Conservation (phyloP, 1,140 invertebrate species). For the Procambarus virginalis region DNA sequence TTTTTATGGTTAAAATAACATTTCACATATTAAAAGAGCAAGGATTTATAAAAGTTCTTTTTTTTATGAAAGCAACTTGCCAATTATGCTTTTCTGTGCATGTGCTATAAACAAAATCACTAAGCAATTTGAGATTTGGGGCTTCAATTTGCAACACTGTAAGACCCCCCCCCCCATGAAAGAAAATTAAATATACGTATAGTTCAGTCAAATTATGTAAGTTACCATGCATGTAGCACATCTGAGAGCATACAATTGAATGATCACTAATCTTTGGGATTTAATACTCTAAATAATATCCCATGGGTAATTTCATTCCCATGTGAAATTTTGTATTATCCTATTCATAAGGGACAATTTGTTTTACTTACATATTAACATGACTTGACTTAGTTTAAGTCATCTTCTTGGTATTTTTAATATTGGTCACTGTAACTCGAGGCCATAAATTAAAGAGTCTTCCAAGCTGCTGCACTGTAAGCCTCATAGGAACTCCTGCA, state of each 20-base stretch:
- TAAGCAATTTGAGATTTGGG: neutral
- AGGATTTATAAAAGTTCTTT: neutral
- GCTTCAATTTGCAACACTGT: neutral
- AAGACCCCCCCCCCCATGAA: neutral
- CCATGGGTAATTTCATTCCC: neutral
- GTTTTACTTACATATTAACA: neutral
- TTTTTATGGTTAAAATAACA: neutral
- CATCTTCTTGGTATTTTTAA: neutral
- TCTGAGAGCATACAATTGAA: neutral
- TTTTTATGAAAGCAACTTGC: neutral
- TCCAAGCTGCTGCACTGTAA: slow-evolving; percentile 45
- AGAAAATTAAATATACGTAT: neutral
- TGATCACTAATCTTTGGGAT: neutral
- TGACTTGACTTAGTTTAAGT: neutral
- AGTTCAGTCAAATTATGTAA: neutral
- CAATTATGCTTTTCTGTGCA: neutral
- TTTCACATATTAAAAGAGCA: neutral
- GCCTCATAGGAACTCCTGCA: slow-evolving; percentile 41
- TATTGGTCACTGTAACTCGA: slow-evolving; percentile 24
- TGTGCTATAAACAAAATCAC: neutral
- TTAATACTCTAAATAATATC: neutral
- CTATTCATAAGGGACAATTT: neutral
- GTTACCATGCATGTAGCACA: neutral
- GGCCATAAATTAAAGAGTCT: slow-evolving; percentile 43
- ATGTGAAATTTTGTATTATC: neutral